Conservation (phyloP, 2,888 invertebrate species). For the Geotrupes spiniger region DNA sequence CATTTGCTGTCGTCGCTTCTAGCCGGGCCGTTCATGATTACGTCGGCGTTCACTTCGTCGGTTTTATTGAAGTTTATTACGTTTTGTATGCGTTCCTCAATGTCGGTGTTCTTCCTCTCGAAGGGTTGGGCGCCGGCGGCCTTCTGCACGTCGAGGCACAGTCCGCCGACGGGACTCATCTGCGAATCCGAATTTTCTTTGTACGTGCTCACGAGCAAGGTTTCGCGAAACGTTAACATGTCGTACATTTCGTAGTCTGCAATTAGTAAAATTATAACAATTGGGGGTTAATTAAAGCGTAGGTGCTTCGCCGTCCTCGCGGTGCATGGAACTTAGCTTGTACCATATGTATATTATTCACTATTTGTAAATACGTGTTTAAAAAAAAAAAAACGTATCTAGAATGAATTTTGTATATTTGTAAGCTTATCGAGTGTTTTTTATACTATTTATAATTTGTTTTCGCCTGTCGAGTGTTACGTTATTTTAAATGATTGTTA, state of each 20-base stretch:
- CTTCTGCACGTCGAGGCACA: constrained; percentile 53
- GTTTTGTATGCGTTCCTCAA: constrained; percentile 10
- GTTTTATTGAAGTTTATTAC: constrained; percentile 6
- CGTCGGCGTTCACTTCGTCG: background rate
- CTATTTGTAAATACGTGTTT: background rate
- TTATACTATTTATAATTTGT: constrained; percentile 14
- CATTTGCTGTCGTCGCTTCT: background rate
- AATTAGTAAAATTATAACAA: constrained; percentile 19
- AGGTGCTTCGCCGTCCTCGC: background rate
- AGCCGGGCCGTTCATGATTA: background rate
- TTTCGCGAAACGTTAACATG: constrained; percentile 56
- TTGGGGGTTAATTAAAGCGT: background rate
- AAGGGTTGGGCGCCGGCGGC: constrained; percentile 37
- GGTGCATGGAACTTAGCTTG: background rate
- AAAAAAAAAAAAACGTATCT: background rate
- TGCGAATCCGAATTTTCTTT: constrained; percentile 31
- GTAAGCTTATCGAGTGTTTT: constrained; percentile 11
- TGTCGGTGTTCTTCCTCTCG: constrained; percentile 7
- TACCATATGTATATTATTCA: background rate
- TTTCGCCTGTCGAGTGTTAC: background rate
- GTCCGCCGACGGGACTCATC: constrained; percentile 40
- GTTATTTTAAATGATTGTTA: background rate
- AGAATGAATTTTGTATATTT: constrained; percentile 9
- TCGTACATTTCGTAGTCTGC: constrained; percentile 53
- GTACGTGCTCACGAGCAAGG: constrained; percentile 55